Conservation (phyloP, 2,797 vertebrate species). For the Zalophus californianus region DNA sequence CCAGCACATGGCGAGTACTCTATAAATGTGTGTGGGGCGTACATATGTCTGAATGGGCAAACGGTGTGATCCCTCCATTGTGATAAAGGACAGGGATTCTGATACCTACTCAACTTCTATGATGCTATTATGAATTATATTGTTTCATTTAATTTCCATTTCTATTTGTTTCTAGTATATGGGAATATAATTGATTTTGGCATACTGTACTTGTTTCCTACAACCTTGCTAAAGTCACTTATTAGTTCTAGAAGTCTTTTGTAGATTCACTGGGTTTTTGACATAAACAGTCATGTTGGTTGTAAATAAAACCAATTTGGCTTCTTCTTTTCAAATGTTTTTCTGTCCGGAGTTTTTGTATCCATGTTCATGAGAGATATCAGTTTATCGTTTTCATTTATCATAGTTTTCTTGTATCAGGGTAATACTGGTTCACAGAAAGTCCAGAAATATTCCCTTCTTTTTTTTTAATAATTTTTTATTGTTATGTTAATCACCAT, state of each 20-base stretch:
- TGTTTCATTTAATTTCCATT: background rate
- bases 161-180: background rate
- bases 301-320: background rate
- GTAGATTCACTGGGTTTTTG: background rate
- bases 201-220: background rate
- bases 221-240: background rate
- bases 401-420: background rate
- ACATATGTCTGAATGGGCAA: background rate
- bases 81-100: background rate
- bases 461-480: background rate
- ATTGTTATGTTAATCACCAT: no score
- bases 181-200: background rate
- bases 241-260: background rate
- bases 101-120: background rate
- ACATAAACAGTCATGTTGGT: background rate
- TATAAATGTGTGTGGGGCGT: background rate
- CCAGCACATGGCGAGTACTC: no score
- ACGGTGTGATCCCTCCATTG: background rate
- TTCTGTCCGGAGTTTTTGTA: background rate
- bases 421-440: background rate
- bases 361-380: background rate
- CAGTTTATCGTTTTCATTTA: background rate
- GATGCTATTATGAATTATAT: background rate
- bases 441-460: background rate
- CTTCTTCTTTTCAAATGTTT: background rate